A percentile compares a stretch with the other conserved stretches of the same genome.
These are phyloP conservation scores for Salmo trutta DNA, from an alignment of 2,797 vertebrate genomes.

Conservation along the genomic window DNA sequence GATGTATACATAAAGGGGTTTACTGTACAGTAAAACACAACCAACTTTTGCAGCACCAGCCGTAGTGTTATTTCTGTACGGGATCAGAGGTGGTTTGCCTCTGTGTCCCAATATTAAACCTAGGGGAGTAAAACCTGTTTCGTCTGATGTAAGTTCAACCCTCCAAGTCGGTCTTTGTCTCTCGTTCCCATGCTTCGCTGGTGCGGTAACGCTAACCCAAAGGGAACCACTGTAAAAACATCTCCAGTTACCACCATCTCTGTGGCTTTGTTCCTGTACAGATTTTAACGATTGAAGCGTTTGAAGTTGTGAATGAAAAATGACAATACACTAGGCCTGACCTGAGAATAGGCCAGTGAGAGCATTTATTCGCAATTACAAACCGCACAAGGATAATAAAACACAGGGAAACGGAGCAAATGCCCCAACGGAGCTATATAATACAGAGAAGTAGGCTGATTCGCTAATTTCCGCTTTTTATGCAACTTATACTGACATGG, in stretches of 20 bases:
- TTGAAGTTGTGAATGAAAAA: constrained; percentile 79
- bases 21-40: neutral
- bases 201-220: constrained; percentile 60
- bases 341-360: constrained; percentile 47
- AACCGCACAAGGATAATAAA: constrained; percentile 59
- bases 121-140: constrained; percentile 17
- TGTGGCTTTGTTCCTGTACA: constrained; percentile 62
- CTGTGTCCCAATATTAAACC: constrained; percentile 14
- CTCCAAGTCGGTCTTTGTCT: constrained; percentile 33
- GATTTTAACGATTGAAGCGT: constrained; percentile 64
- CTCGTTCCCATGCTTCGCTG: constrained; percentile 62
- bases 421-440: constrained; percentile 31
- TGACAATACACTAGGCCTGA: constrained; percentile 62
- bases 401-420: constrained; percentile 41
- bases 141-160: constrained; percentile 23
- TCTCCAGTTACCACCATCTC: constrained; percentile 71
- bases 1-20: no score
- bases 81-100: neutral
- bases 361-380: constrained; percentile 63
- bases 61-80: neutral
- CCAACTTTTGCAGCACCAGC: neutral
- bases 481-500: constrained; percentile 38
- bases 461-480: constrained; percentile 32
- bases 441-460: constrained; percentile 36
- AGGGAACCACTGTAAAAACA: constrained; percentile 73